A percentile compares a stretch with the other conserved stretches of the same genome.
Evolutionary conservation across 2,113 vertebrate species (phyloP).

Genomic region (Aspiorhynchus laticeps): DNA sequence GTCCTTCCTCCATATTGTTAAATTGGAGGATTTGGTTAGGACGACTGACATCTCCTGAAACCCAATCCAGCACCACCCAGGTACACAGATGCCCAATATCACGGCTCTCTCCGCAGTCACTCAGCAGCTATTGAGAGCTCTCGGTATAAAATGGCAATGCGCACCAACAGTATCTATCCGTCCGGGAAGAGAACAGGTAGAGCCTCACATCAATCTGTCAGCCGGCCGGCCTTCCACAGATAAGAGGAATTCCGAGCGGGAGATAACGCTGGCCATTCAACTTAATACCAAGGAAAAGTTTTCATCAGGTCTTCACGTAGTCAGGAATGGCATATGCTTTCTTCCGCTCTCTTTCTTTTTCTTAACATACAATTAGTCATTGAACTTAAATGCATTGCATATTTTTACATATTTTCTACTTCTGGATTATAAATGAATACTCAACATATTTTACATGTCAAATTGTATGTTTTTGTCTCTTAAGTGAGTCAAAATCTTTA

Average conservation of each 20-base stretch:
- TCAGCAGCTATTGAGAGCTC: conserved; percentile 87
- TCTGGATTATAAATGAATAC: no score
- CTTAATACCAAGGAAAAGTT: conserved; percentile 79
- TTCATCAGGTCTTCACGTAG: conserved; percentile 78
- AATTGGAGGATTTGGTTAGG: conserved; percentile 49
- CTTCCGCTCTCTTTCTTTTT: conserved; percentile 18
- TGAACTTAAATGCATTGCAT: background rate
- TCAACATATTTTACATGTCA: no score
- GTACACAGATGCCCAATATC: conserved; percentile 79
- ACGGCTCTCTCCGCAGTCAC: conserved; percentile 75
- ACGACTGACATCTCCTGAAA: conserved; percentile 74
- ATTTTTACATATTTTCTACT: no score
- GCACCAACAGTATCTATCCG: conserved; percentile 64
- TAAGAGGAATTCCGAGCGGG: conserved; percentile 82
- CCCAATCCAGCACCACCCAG: conserved; percentile 78
- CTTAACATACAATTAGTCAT: background rate
- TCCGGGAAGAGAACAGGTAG: conserved; percentile 77
- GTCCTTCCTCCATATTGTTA: conserved; percentile 25
- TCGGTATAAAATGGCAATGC: conserved; percentile 79
- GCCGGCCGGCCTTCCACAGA: conserved; percentile 75
- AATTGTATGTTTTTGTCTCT: no score
- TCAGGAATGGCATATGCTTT: conserved; percentile 49
- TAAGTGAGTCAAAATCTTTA: no score
- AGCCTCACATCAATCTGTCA: conserved; percentile 83
- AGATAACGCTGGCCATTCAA: conserved; percentile 73